Evolutionary conservation across 2,888 invertebrate genomes (phyloP).

Genomic region (Augiades crinisus): DNA sequence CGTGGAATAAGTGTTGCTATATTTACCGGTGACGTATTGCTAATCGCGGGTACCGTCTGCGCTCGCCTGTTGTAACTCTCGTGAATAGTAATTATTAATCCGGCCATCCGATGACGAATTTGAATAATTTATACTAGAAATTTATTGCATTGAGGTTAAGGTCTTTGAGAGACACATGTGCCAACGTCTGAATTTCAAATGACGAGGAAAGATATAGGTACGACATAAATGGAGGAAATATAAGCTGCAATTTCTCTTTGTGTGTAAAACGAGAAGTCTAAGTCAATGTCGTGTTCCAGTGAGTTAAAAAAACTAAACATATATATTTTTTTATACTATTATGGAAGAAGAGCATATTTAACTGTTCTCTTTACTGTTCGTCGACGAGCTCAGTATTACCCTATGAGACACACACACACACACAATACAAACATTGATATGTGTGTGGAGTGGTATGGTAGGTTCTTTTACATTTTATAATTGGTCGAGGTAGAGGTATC

Average conservation of each 20-base stretch:
- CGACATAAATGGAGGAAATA: no score
- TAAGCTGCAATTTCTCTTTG: no score
- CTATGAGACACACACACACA: not conserved
- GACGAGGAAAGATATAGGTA: not conserved
- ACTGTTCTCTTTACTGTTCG: no score
- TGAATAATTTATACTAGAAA: constrained; percentile 72
- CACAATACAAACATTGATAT: no score
- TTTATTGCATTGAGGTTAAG: constrained; percentile 62
- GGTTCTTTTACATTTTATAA: no score
- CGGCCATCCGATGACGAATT: constrained; percentile 67
- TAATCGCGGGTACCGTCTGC: constrained; percentile 72
- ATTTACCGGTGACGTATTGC: constrained; percentile 79
- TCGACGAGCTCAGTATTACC: not conserved
- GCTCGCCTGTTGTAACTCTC: constrained; percentile 52
- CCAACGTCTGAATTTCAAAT: constrained; percentile 6
- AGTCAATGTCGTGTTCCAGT: no score
- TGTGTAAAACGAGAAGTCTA: no score
- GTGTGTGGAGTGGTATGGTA: no score
- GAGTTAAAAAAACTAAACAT: no score
- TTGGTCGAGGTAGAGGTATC: no score
- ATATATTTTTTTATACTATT: no score
- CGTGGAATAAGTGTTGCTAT: constrained; percentile 79
- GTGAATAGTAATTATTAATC: constrained; percentile 76
- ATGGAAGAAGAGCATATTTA: no score
- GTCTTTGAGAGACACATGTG: constrained; percentile 31